These are phyloP conservation scores for Burhinus oedicnemus DNA, from an alignment of 2,113 vertebrate species.

Conservation along the genomic window DNA sequence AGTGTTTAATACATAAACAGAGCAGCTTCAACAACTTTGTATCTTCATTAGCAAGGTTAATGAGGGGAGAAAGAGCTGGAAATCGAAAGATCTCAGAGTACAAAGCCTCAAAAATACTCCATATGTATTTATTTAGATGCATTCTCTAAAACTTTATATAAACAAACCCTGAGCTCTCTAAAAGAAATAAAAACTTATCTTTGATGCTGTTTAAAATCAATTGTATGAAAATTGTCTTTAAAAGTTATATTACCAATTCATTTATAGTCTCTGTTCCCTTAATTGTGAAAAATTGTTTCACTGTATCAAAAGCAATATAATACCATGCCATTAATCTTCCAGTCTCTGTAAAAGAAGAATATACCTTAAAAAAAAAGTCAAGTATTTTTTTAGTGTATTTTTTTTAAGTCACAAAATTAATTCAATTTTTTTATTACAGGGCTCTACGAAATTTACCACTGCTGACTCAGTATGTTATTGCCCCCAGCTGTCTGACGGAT, in stretches of 20 bases:
- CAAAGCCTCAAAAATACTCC: not conserved
- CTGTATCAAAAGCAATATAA: slow-evolving; percentile 94
- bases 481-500: not conserved
- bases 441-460: not conserved
- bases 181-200: not conserved
- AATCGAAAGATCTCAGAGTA: not conserved
- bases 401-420: not conserved
- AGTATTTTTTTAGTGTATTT: not conserved
- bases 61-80: not conserved
- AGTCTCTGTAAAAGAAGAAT: slow-evolving; percentile 78
- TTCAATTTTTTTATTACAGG: not conserved
- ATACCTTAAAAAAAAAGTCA: not conserved
- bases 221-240: not conserved
- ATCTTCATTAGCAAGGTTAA: not conserved
- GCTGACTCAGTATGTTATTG: not conserved
- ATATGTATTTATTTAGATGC: not conserved
- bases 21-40: not conserved
- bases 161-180: not conserved
- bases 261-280: slow-evolving; percentile 86
- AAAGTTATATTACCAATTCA: slow-evolving; percentile 85
- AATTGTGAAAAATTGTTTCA: slow-evolving; percentile 87
- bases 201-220: not conserved
- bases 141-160: not conserved
- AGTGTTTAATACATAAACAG: not conserved
- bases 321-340: slow-evolving; percentile 94